Evolutionary conservation across 2,888 invertebrate genomes (phyloP).

Genomic region (Pediacus dermestoides): DNA sequence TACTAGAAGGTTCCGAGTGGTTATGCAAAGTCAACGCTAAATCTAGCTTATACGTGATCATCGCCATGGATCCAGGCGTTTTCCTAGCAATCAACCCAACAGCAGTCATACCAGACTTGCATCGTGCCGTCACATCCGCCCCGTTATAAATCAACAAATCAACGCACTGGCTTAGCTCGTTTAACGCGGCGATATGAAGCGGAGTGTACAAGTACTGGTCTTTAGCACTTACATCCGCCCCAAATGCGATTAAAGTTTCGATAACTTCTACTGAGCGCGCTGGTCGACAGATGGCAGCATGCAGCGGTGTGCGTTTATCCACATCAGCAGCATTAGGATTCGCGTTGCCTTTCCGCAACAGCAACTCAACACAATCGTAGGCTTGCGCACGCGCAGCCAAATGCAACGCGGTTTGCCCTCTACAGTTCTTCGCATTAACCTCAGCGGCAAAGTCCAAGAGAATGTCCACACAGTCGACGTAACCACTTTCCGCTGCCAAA

Average conservation of each 20-base stretch:
- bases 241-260: conserved; percentile 73
- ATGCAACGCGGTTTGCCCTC: conserved; percentile 83
- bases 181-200: conserved; percentile 79
- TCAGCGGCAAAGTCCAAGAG: conserved; percentile 72
- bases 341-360: conserved; percentile 70
- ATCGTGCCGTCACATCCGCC: conserved; percentile 84
- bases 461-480: conserved; percentile 74
- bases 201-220: conserved; percentile 85
- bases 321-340: conserved; percentile 78
- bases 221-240: conserved; percentile 77
- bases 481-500: conserved; percentile 84
- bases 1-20: conserved; percentile 70
- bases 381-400: conserved; percentile 77
- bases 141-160: conserved; percentile 80
- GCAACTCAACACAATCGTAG: conserved; percentile 74
- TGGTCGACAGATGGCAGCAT: conserved; percentile 81
- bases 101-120: conserved; percentile 82
- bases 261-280: conserved; percentile 76
- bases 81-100: conserved; percentile 81
- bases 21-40: conserved; percentile 75
- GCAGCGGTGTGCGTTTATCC: conserved; percentile 77
- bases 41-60: conserved; percentile 78
- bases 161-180: conserved; percentile 80
- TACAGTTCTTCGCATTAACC: conserved; percentile 68
- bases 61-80: conserved; percentile 80